Conservation (phyloP, 1,140 invertebrate species). For the Caenorhabditis tropicalis region DNA sequence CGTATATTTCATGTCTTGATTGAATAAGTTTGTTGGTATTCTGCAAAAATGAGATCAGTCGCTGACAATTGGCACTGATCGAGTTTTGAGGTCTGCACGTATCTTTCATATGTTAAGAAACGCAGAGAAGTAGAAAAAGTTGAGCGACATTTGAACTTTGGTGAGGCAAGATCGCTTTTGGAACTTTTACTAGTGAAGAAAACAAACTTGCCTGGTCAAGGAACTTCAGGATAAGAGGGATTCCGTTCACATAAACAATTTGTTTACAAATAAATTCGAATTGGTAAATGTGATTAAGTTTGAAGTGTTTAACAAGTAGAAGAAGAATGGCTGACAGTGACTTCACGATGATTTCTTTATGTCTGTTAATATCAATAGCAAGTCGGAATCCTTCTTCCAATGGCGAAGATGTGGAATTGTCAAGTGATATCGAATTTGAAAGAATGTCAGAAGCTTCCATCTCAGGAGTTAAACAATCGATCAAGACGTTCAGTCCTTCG, state of each 20-base stretch:
- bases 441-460: slow-evolving; percentile 68
- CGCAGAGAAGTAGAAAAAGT: not conserved
- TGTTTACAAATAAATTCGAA: slow-evolving; percentile 99
- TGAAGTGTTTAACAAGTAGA: slow-evolving; percentile 94
- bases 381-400: slow-evolving; percentile 94
- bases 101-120: slow-evolving; percentile 22
- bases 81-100: slow-evolving; percentile 9
- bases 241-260: slow-evolving; percentile 84
- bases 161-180: slow-evolving; percentile 2
- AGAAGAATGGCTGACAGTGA: slow-evolving; percentile 92
- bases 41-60: slow-evolving; percentile 39
- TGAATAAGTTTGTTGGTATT: slow-evolving; percentile 94
- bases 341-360: slow-evolving; percentile 97
- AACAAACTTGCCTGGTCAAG: slow-evolving; percentile 82
- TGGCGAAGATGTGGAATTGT: slow-evolving; percentile 59
- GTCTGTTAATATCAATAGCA: slow-evolving; percentile 94
- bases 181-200: not conserved
- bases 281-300: slow-evolving; percentile 95
- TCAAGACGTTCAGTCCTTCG: slow-evolving; percentile 97
- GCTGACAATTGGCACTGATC: not conserved
- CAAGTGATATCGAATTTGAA: slow-evolving; percentile 63
- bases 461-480: slow-evolving; percentile 81
- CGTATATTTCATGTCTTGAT: slow-evolving; percentile 82
- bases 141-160: slow-evolving; percentile 9
- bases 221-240: slow-evolving; percentile 96